These are phyloP conservation scores for Tonatia bakeri DNA, from an alignment of 2,113 vertebrate species.

Conservation along the genomic window DNA sequence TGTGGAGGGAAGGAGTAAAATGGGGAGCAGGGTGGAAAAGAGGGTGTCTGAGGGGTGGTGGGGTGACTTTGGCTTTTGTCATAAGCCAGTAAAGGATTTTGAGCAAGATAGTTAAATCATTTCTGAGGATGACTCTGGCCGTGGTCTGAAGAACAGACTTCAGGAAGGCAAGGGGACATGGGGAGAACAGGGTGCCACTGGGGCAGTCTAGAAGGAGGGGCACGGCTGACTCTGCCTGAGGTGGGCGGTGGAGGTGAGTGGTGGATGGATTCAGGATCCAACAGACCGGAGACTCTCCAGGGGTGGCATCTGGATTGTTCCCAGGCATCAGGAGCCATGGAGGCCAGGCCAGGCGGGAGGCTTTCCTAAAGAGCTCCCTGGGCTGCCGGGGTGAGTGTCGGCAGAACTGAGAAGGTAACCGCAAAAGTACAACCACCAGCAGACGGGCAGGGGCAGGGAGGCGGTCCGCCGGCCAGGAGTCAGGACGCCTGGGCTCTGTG, in stretches of 20 bases:
- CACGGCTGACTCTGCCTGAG: not conserved
- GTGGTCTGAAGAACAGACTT: not conserved
- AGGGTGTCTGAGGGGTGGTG: not conserved
- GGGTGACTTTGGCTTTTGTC: not conserved
- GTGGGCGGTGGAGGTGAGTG: rapidly evolving
- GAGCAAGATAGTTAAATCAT: not conserved
- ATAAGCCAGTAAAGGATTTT: not conserved
- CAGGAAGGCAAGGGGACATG: not conserved
- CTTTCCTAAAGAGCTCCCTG: not conserved
- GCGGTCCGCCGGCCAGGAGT: not conserved
- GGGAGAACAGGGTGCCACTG: not conserved
- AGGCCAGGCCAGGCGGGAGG: not conserved
- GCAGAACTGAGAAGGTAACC: not conserved
- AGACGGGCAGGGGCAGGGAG: not conserved
- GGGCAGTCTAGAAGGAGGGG: not conserved
- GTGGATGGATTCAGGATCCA: not conserved
- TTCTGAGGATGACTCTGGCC: not conserved
- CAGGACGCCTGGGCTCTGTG: not conserved
- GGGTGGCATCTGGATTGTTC: not conserved
- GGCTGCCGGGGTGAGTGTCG: rapidly evolving
- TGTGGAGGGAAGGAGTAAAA: not conserved
- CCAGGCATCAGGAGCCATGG: rapidly evolving
- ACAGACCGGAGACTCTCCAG: not conserved
- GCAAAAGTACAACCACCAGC: not conserved
- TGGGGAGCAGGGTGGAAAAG: not conserved